Conservation (phyloP, 2,888 invertebrate species). For the Lasioglossum morio region DNA sequence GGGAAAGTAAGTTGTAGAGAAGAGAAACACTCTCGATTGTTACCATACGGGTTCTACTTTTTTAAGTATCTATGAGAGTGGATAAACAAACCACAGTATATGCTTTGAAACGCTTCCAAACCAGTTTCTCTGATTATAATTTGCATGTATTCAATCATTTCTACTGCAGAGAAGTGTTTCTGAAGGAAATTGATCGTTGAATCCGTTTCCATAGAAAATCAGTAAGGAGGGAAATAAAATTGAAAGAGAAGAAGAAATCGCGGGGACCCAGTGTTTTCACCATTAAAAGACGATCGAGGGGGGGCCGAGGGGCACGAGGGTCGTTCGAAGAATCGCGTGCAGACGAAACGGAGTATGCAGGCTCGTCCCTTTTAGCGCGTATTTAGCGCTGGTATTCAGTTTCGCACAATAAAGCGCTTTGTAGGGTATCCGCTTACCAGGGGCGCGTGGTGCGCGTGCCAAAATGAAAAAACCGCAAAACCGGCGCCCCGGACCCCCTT, state of each 20-base stretch:
- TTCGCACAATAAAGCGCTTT: slow-evolving; percentile 84
- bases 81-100: neutral
- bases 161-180: neutral
- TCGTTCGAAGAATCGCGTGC: slow-evolving; percentile 63
- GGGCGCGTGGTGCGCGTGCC: slow-evolving; percentile 80
- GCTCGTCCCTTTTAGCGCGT: slow-evolving; percentile 74
- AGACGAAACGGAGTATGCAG: slow-evolving; percentile 52
- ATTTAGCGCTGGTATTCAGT: slow-evolving; percentile 81
- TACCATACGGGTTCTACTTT: neutral
- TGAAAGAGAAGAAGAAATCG: neutral
- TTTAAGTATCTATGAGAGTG: neutral
- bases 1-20: slow-evolving; percentile 2
- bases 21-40: neutral
- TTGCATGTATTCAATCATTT: neutral
- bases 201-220: neutral
- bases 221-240: neutral
- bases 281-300: slow-evolving; percentile 49
- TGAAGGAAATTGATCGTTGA: neutral
- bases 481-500: slow-evolving; percentile 63
- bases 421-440: slow-evolving; percentile 83
- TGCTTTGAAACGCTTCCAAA: neutral
- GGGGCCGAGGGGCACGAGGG: neutral
- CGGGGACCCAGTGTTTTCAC: slow-evolving; percentile 21
- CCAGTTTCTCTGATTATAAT: neutral
- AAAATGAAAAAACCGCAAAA: slow-evolving; percentile 82